Conservation (phyloP, 2,888 invertebrate genomes). For the Desoria tigrina region DNA sequence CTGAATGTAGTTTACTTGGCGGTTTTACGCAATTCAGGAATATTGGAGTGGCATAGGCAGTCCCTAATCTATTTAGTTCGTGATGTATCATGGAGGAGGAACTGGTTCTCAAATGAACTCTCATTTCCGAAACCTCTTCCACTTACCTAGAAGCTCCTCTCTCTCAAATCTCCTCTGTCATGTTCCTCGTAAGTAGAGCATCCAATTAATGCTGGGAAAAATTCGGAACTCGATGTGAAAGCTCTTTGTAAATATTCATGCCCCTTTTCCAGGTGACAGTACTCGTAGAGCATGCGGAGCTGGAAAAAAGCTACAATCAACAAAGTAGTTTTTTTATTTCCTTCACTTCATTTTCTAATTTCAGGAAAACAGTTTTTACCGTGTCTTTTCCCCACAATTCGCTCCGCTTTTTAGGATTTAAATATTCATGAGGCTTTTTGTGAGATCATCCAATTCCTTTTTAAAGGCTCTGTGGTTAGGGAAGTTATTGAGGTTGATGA, state of each 20-base stretch:
- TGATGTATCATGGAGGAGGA: not conserved
- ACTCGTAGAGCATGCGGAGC: conserved; percentile 14
- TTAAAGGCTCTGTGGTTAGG: conserved; percentile 6
- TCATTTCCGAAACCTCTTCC: too few species aligned
- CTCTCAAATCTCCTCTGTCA: too few species aligned
- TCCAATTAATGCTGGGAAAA: too few species aligned
- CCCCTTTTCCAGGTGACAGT: too few species aligned
- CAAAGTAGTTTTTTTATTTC: conserved; percentile 36
- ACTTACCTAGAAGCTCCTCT: too few species aligned
- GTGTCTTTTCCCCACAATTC: conserved; percentile 31
- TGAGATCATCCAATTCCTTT: conserved; percentile 30
- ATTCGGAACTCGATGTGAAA: too few species aligned
- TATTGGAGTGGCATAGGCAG: conserved; percentile 23
- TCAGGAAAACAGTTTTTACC: conserved; percentile 31
- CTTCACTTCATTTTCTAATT: conserved; percentile 28
- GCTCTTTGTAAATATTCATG: too few species aligned
- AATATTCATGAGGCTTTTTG: conserved; percentile 49
- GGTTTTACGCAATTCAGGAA: conserved; percentile 37
- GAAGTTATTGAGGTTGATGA: not conserved
- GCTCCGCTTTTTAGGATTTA: conserved; percentile 34
- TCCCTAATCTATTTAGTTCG: conserved; percentile 23
- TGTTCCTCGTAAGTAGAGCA: too few species aligned
- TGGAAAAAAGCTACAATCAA: conserved; percentile 12
- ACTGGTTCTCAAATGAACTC: not conserved
- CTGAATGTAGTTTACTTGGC: conserved; percentile 12